phyloP scores from a whole-genome alignment of 1,140 invertebrate genomes.

The Anthonomus grandis region DNA sequence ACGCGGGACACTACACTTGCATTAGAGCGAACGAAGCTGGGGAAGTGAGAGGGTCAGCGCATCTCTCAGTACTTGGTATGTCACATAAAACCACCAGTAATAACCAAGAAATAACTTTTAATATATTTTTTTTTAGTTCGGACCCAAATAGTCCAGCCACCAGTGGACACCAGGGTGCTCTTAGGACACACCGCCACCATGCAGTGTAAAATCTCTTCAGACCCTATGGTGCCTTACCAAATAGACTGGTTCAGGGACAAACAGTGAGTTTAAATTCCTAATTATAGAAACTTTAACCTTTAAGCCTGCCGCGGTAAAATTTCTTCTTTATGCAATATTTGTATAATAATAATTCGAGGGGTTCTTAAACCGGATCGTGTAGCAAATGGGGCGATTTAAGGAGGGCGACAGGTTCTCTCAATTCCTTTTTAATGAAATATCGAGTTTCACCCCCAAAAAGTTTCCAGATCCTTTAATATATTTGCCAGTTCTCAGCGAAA shows the following conservation, averaged over 20 bases:
- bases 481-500: too few species aligned
- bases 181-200: constrained; percentile 86
- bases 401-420: too few species aligned
- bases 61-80: constrained; percentile 78
- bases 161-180: constrained; percentile 83
- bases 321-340: too few species aligned
- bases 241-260: constrained; percentile 90
- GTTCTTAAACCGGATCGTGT: too few species aligned
- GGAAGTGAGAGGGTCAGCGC: constrained; percentile 74
- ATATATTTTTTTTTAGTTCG: constrained; percentile 61
- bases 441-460: too few species aligned
- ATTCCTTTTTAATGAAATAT: too few species aligned
- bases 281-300: background rate
- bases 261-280: constrained; percentile 58
- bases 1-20: constrained; percentile 88
- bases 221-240: constrained; percentile 84
- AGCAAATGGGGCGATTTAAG: too few species aligned
- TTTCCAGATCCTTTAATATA: too few species aligned
- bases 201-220: constrained; percentile 91
- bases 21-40: constrained; percentile 85
- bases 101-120: too few species aligned
- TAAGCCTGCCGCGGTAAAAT: too few species aligned
- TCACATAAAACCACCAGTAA: constrained; percentile 20
- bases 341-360: too few species aligned
- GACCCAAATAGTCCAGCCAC: constrained; percentile 89